Evolutionary conservation across 2,113 vertebrate genomes (phyloP), one percentile per base, ranked within the genome.

Genomic region (Leuciscus idus): DNA sequence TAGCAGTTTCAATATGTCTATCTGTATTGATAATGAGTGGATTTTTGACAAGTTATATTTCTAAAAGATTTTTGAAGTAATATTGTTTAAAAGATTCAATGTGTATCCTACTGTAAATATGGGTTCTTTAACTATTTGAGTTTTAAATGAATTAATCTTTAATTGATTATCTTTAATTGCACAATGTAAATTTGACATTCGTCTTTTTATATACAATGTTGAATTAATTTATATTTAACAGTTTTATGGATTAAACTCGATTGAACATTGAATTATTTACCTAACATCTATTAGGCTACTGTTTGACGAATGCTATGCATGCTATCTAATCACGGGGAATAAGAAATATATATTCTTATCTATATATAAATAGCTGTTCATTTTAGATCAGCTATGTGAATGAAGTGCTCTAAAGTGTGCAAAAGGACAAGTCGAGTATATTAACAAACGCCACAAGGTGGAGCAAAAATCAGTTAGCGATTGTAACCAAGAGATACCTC

Each of bases 391-490:
- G 10, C 59, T 55, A 2, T 52, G 28, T 57, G 19, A 59, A 57
- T n/a, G 28, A 33, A 57, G 26, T 57, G 8, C 6, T 43, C 4
- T 23, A 2, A 72, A 73, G 73, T 33, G 74, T 28, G 28, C 48
- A 28, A n/a, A 52, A 57, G 28, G 46, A 50, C 68, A 74, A 74
- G 72, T 26, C 15, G 23, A 50, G 30, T 12, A 55, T 2, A 23
- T 70, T 28, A 26, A n/a, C 19, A 77, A n/a, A n/a, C 30, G 46
- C 84, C 87, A 83, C 87, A 79, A 84, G 80, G 74, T 83, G 87
- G 84, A 57, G 39, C 30, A 46, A 23, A 15, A 64, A 46, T 59
- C 59, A 81, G 19, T 77, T 76, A 28, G 28, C 8, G 1, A 61
- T 17, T 50, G 8, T 15, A 39, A 55, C 36, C 28, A 80, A 13